These are phyloP conservation scores for Drosophila leontia DNA, from an alignment of 1,140 invertebrate species.

Conservation along the genomic window DNA sequence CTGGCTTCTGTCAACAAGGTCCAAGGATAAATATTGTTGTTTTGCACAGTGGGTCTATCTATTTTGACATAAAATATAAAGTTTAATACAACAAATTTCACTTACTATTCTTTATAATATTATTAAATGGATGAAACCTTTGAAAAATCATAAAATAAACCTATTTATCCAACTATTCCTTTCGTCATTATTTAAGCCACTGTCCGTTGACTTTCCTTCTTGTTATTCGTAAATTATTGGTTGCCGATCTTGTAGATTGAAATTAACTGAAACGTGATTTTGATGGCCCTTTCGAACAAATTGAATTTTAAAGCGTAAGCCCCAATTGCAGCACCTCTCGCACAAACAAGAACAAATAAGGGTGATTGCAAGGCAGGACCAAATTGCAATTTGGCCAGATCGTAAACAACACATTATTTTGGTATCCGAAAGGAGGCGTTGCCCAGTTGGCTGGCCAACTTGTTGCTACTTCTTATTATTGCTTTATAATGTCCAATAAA, in stretches of 20 bases:
- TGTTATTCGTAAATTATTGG: slow-evolving; percentile 28
- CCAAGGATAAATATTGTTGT: not conserved
- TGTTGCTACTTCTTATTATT: slow-evolving; percentile 63
- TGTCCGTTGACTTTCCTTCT: slow-evolving; percentile 4
- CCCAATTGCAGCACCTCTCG: slow-evolving; percentile 23
- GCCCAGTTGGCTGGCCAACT: slow-evolving; percentile 50
- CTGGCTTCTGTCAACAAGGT: slow-evolving; percentile 1
- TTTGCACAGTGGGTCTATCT: not conserved
- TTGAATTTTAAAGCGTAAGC: slow-evolving; percentile 60
- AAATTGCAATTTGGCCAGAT: slow-evolving; percentile 31
- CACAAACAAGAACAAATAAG: slow-evolving; percentile 46
- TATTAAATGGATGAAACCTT: no score
- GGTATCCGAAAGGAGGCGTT: slow-evolving; percentile 42
- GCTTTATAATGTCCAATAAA: slow-evolving; percentile 70
- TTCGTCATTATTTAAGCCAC: not conserved
- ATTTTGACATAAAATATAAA: no score
- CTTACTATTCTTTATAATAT: not conserved
- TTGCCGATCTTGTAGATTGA: slow-evolving; percentile 6
- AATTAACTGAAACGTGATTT: slow-evolving; percentile 31
- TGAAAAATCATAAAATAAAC: not conserved
- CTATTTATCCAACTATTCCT: no score
- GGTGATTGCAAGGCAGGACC: slow-evolving; percentile 28
- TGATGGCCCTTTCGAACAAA: slow-evolving; percentile 26
- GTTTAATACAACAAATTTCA: not conserved
- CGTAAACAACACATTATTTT: slow-evolving; percentile 62